Conservation (phyloP, 2,797 vertebrate species). For the Myripristis murdjan region DNA sequence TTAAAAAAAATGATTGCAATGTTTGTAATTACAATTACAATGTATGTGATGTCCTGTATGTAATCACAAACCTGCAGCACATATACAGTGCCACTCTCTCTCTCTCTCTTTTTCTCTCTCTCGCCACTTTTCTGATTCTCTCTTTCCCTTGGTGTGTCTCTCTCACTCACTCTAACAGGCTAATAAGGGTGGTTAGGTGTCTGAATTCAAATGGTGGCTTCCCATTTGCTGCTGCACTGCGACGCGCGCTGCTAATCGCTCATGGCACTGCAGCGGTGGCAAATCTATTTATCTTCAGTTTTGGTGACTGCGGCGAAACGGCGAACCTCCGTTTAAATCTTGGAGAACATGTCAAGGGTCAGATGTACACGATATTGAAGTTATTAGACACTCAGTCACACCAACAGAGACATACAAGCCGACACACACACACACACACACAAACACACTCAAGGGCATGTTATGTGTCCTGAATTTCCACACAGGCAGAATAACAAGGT, state of each 20-base stretch:
- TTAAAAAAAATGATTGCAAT: too few species aligned
- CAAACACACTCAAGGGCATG: not conserved
- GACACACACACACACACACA: not conserved
- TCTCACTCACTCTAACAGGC: not conserved
- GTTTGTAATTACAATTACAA: too few species aligned
- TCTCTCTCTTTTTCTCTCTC: not conserved
- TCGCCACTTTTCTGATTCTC: not conserved
- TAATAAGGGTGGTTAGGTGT: not conserved
- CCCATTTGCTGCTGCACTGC: not conserved
- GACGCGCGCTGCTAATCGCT: not conserved
- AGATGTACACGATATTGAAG: not conserved
- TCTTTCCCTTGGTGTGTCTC: not conserved
- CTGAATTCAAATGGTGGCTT: not conserved
- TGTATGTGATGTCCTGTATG: too few species aligned
- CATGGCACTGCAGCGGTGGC: not conserved
- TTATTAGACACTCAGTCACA: not conserved
- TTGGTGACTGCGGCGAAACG: not conserved
- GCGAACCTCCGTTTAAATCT: too few species aligned
- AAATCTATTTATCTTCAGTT: not conserved
- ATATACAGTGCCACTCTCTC: not conserved
- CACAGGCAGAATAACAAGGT: not conserved
- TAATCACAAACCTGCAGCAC: too few species aligned
- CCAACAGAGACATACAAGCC: too few species aligned
- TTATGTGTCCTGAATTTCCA: not conserved
- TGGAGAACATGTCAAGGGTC: too few species aligned